These are phyloP conservation scores for Bathynomus jamesi DNA, from an alignment of 1,140 invertebrate genomes.

Conservation along the genomic window DNA sequence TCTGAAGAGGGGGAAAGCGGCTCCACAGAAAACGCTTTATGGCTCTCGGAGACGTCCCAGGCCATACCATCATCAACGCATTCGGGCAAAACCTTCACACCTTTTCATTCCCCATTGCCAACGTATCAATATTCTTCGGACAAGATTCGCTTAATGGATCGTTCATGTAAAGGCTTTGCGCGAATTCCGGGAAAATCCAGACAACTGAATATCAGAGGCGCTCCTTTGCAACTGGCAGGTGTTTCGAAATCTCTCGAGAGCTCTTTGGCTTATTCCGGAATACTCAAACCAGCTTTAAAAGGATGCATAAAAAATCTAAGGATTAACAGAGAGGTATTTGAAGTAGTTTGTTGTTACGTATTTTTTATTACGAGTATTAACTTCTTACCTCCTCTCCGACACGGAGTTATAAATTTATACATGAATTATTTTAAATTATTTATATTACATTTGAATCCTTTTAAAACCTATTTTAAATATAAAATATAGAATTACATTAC, in stretches of 20 bases:
- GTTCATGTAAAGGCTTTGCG: background rate
- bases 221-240: background rate
- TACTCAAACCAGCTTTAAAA: background rate
- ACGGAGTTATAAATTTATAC: background rate
- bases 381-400: background rate
- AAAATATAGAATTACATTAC: background rate
- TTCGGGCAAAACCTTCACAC: no score
- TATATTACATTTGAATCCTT: background rate
- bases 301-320: background rate
- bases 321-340: background rate
- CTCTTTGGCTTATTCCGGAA: background rate
- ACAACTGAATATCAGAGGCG: background rate
- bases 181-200: background rate
- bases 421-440: background rate
- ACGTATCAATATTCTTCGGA: no score
- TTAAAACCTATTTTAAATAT: background rate
- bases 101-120: background rate
- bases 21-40: no score
- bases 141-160: background rate
- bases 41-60: no score
- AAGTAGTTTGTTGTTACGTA: no score
- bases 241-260: background rate
- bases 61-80: no score
- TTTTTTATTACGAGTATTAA: no score
- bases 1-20: no score